phyloP scores from a whole-genome alignment of 2,888 invertebrate species.

The Tetragonisca angustula region DNA sequence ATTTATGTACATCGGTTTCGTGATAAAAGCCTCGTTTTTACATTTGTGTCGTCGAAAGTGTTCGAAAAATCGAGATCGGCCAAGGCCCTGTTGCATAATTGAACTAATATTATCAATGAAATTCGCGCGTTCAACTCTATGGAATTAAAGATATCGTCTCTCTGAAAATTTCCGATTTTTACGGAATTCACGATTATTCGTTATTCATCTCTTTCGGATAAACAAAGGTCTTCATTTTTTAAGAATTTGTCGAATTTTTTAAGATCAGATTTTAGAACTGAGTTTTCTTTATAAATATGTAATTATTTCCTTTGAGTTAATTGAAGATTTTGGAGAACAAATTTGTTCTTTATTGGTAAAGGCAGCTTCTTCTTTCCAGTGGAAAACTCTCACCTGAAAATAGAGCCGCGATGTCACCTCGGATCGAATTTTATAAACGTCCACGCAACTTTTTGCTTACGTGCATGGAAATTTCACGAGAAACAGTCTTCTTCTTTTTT shows the following conservation, averaged over 20 bases:
- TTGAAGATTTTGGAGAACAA: too few species aligned
- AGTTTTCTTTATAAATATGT: too few species aligned
- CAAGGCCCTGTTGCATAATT: not conserved
- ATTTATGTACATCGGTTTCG: slow-evolving; percentile 48
- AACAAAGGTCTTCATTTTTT: too few species aligned
- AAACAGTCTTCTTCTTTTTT: not conserved
- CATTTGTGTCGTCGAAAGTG: not conserved
- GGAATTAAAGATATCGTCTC: too few species aligned
- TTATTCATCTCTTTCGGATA: too few species aligned
- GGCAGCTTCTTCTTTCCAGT: not conserved
- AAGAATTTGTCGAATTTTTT: too few species aligned
- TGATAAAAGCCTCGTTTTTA: slow-evolving; percentile 36
- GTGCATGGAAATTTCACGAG: not conserved
- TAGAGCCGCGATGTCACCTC: not conserved
- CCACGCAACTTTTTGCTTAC: not conserved
- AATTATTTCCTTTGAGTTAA: too few species aligned
- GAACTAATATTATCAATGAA: not conserved
- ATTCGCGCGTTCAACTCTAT: not conserved
- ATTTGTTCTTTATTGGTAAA: not conserved
- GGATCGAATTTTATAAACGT: not conserved
- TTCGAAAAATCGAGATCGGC: not conserved
- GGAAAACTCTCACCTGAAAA: slow-evolving; percentile 14
- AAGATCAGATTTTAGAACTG: not conserved
- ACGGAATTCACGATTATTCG: too few species aligned
- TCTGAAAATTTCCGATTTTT: too few species aligned